Conservation (phyloP, 92 coral and sea anemone species). For the Ricordea florida region DNA sequence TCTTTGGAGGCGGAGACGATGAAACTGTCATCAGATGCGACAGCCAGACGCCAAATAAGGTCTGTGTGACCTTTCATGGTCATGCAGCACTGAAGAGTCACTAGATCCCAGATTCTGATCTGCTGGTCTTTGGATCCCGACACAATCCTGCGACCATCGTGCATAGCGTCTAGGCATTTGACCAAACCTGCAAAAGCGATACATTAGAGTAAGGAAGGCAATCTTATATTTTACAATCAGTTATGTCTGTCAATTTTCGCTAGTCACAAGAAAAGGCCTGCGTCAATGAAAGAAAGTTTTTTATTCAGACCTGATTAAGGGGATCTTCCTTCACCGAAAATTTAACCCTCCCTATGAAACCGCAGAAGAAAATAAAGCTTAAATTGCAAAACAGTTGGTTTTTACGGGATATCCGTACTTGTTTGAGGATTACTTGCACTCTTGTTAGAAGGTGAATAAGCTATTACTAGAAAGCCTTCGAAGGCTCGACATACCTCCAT, state of each 20-base stretch:
- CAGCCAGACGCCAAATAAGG: constrained; percentile 76
- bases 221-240: background rate
- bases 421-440: no score
- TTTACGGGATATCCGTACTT: no score
- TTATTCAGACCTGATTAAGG: no score
- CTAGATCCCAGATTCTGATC: constrained; percentile 78
- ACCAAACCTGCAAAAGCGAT: constrained; percentile 53
- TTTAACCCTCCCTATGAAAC: no score
- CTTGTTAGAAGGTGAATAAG: background rate
- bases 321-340: no score
- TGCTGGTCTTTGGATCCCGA: constrained; percentile 79
- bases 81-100: constrained; percentile 59
- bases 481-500: constrained; percentile 78
- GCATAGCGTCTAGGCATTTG: constrained; percentile 69
- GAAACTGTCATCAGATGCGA: constrained; percentile 68
- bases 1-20: constrained; percentile 84
- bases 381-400: no score
- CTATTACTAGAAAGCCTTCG: background rate
- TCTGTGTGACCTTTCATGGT: constrained; percentile 79
- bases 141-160: constrained; percentile 79
- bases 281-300: no score
- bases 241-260: background rate
- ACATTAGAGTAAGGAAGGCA: background rate
- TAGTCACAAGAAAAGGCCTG: background rate
- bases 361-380: no score